A percentile compares a stretch with the other conserved stretches of the same genome.
phyloP scores from a whole-genome alignment of 2,797 vertebrate species.

The Tiaroga cobitis region DNA sequence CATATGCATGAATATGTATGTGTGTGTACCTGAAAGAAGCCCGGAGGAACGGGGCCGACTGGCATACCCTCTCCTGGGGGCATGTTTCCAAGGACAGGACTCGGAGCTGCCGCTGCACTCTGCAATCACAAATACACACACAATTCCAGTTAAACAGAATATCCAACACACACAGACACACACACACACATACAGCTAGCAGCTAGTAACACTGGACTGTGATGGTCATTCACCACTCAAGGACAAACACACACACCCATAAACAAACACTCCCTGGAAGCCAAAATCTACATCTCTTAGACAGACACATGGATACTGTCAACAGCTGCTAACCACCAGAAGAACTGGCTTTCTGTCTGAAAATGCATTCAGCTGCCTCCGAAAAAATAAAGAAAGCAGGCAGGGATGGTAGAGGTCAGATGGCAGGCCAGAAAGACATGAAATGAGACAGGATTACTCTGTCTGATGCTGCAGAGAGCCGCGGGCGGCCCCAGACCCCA shows the following conservation, averaged over 20 bases:
- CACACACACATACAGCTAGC: neutral
- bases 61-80: constrained; percentile 89
- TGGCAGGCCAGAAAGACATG: constrained; percentile 10
- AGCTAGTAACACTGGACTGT: neutral
- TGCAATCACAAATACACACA: constrained; percentile 60
- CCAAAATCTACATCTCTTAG: constrained; percentile 24
- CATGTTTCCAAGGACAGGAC: constrained; percentile 89
- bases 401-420: constrained; percentile 19
- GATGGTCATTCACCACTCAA: constrained; percentile 12
- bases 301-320: constrained; percentile 16
- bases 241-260: constrained; percentile 34
- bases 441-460: constrained; percentile 34
- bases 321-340: constrained; percentile 25
- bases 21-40: constrained; percentile 86
- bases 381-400: neutral
- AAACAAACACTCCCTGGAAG: constrained; percentile 24
- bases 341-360: constrained; percentile 21
- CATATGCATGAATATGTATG: neutral
- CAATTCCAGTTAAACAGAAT: constrained; percentile 21
- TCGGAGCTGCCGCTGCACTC: constrained; percentile 89
- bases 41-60: constrained; percentile 88
- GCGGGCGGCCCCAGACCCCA: neutral
- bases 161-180: neutral
- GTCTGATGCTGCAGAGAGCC: constrained; percentile 36
- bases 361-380: neutral